Evolutionary conservation across 2,888 invertebrate species (phyloP), one percentile per base, ranked within the genome.

Genomic region (Drosophila neoperkinsi): DNA sequence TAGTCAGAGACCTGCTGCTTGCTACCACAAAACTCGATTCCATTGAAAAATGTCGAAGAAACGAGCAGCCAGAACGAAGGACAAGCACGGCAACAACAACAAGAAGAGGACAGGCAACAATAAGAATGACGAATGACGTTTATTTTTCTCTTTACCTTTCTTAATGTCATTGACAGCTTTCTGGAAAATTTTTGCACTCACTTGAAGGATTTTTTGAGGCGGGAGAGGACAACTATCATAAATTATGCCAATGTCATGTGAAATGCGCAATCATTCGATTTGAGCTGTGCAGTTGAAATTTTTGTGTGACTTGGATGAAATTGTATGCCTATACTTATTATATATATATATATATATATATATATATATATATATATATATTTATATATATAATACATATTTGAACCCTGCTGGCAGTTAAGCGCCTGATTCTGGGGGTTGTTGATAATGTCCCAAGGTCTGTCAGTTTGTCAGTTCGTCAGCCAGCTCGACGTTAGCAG

Each of bases 91-190:
- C 36, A 50, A 56, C 34, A 50, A 65, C 43, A 58, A 41, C 34
- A 59, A 38, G 13, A 56, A 41, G 9, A 31, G 33, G 38, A 63
- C 51, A 59, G 51, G 31, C 58, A 67, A 73, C 87, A 87, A 90
- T 81, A 73, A 66, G 72, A 86, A 90, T 87, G 89, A 87, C 90
- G 87, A 87, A 87, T 87, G 87, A 87, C 87, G 69, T 75, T 52
- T 28, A 25, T 28, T 61, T 46, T 16, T 25, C 31, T 36, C 41
- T 57, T 21, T 31, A 21, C 49, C 36, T 58, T 51, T 57, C 57
- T 51, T 71, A 73, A 88, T 85, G 90, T 81, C 88, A 87, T 72
- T 85, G 90, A 88, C 83, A 90, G 84, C 66, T 56, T 60, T 60
- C 63, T 73, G 67, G 36, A 41, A 56, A 53, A 64, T 71, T 77